These are phyloP conservation scores for Tragopan temminckii DNA, from an alignment of 2,797 vertebrate genomes.

Conservation along the genomic window DNA sequence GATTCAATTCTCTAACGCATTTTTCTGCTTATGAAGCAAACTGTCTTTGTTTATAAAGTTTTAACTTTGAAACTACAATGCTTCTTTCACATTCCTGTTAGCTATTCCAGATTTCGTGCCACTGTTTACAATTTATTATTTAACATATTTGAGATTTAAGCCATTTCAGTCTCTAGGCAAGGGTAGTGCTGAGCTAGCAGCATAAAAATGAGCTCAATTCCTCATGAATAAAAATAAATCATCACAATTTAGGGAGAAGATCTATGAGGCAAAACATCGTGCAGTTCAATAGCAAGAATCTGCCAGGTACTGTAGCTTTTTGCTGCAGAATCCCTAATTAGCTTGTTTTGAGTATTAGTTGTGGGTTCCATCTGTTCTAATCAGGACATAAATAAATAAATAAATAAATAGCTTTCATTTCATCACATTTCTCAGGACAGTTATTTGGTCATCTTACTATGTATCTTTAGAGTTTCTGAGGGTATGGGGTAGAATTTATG, in stretches of 20 bases:
- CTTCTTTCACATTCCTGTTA: background rate
- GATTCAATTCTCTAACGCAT: background rate
- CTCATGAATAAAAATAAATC: constrained; percentile 57
- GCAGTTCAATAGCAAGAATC: constrained; percentile 22
- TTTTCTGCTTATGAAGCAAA: background rate
- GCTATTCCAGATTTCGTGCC: background rate
- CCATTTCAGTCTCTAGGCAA: constrained; percentile 5
- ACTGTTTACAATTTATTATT: constrained; percentile 41
- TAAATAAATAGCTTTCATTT: background rate
- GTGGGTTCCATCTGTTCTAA: background rate
- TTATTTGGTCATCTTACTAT: background rate
- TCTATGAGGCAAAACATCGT: background rate
- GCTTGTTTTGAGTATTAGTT: background rate
- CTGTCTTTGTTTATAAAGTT: background rate
- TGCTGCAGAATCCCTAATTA: constrained; percentile 39
- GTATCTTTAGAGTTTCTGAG: background rate
- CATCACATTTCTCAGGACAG: background rate
- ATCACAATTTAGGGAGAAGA: constrained; percentile 57
- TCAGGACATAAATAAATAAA: background rate
- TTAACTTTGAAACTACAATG: background rate
- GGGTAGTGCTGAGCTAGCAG: background rate
- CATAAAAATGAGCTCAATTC: constrained; percentile 51
- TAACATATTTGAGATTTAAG: background rate
- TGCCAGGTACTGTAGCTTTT: background rate
- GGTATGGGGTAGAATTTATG: background rate